Evolutionary conservation across 2,888 invertebrate species (phyloP).

Genomic region (Machimus rusticus): DNA sequence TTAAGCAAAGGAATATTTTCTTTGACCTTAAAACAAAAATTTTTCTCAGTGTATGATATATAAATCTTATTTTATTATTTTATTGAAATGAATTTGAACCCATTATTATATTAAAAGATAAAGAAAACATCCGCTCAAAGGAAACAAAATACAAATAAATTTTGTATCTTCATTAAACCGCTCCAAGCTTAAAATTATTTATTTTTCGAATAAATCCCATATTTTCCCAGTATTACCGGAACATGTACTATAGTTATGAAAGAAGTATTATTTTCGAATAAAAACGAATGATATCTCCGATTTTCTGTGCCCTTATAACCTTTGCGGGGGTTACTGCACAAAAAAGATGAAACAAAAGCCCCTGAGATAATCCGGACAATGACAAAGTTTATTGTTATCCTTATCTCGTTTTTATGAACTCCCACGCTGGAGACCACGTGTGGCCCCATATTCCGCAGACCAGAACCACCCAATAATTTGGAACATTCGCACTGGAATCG

Average conservation of each 20-base stretch:
- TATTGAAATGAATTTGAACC: too few relatives aligned
- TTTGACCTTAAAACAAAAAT: too few relatives aligned
- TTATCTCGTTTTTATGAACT: neutral
- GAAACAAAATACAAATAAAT: too few relatives aligned
- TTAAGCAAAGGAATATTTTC: too few relatives aligned
- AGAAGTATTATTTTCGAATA: neutral
- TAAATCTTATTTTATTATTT: too few relatives aligned
- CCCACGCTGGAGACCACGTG: neutral
- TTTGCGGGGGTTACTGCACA: neutral
- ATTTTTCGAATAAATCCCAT: neutral
- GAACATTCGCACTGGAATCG: neutral
- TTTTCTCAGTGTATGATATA: too few relatives aligned
- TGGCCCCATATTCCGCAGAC: neutral
- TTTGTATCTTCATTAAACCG: neutral
- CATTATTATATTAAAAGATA: too few relatives aligned
- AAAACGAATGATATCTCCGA: neutral
- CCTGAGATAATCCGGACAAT: neutral
- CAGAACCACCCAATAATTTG: neutral
- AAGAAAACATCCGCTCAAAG: too few relatives aligned
- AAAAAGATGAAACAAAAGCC: neutral
- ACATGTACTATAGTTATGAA: neutral
- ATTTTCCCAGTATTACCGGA: neutral
- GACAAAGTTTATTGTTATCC: neutral
- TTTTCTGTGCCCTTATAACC: neutral
- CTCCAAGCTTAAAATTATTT: neutral